phyloP scores from a whole-genome alignment of 2,113 vertebrate genomes.

The Mirounga angustirostris region DNA sequence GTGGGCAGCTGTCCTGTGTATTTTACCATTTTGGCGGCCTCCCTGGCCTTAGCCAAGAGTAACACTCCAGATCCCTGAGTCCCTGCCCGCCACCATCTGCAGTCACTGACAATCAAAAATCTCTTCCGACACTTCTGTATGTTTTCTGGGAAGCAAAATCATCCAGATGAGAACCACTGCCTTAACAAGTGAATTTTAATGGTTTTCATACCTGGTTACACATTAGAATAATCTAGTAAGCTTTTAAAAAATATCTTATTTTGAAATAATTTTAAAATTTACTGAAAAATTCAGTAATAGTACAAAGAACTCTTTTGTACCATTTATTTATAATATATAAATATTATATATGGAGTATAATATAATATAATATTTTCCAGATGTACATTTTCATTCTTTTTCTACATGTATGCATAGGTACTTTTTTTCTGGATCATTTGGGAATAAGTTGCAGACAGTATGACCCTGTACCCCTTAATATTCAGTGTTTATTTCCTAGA shows the following conservation, averaged over 20 bases:
- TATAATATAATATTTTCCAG: background rate
- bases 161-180: background rate
- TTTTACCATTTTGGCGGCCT: background rate
- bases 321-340: background rate
- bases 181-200: background rate
- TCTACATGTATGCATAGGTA: background rate
- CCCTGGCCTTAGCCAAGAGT: background rate
- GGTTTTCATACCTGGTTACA: background rate
- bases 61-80: background rate
- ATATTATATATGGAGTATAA: background rate
- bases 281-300: background rate
- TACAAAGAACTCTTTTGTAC: background rate
- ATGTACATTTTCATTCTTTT: background rate
- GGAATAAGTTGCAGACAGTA: background rate
- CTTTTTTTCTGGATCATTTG: background rate
- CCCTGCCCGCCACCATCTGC: too few species aligned
- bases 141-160: background rate
- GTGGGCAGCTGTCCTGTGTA: background rate
- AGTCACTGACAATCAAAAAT: background rate
- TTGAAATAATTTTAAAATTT: constrained; percentile 54
- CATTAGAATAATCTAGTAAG: background rate
- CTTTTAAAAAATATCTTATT: background rate
- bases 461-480: background rate
- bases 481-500: background rate
- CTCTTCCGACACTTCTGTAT: background rate